A percentile compares a stretch with the other conserved stretches of the same genome.
phyloP scores from a whole-genome alignment of 2,888 invertebrate species.

The Anagyrus pseudococci region DNA sequence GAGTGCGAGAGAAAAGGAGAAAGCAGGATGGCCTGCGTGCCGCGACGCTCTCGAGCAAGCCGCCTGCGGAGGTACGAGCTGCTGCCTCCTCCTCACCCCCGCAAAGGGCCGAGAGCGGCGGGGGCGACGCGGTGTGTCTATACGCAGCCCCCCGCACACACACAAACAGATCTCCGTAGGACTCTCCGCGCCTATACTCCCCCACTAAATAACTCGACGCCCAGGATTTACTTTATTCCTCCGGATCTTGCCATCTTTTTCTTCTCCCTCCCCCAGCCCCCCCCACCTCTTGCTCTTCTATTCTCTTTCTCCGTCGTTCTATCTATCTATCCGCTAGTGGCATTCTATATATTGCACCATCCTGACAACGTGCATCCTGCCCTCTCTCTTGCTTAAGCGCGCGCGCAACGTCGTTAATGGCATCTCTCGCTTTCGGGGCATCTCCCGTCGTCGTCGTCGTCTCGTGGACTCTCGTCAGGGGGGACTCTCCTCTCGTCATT shows the following conservation, averaged over 20 bases:
- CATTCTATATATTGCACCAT: too few relatives aligned
- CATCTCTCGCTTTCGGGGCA: too few relatives aligned
- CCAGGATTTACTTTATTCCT: constrained; percentile 47
- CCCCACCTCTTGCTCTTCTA: too few relatives aligned
- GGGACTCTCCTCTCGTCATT: too few relatives aligned
- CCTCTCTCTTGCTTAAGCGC: too few relatives aligned
- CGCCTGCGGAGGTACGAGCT: background rate
- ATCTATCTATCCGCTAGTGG: too few relatives aligned
- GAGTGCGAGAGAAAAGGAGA: background rate
- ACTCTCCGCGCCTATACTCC: background rate
- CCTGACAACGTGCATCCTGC: too few relatives aligned
- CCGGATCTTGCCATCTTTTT: constrained; percentile 2
- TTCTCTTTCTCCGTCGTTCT: too few relatives aligned
- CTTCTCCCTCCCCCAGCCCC: constrained; percentile 21
- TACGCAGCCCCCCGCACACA: background rate
- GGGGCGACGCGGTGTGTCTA: constrained; percentile 42
- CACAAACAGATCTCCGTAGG: background rate
- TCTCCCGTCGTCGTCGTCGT: too few relatives aligned
- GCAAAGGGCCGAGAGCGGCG: constrained; percentile 9
- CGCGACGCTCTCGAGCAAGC: background rate
- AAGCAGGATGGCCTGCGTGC: constrained; percentile 2
- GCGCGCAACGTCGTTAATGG: too few relatives aligned
- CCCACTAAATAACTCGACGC: constrained; percentile 52
- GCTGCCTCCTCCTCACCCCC: constrained; percentile 18
- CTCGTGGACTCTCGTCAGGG: too few relatives aligned